Percentiles rank a stretch among this genome's conserved stretches.
Evolutionary conservation across 1,140 invertebrate species (phyloP).

Genomic region (Hypothenemus hampei): DNA sequence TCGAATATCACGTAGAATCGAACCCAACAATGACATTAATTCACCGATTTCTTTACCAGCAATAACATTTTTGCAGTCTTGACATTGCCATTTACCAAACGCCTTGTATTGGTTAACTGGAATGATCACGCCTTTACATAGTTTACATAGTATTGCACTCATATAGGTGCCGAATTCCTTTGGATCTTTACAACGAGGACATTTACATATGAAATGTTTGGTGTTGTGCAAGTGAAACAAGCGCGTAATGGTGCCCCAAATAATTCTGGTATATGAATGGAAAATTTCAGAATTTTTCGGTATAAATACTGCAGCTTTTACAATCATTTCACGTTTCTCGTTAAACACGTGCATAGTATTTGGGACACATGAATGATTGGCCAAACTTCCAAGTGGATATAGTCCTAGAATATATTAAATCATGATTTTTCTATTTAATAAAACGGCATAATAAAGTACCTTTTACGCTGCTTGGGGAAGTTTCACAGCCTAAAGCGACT

Average conservation of each 20-base stretch:
- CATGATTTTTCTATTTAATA: background rate
- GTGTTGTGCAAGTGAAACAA: conserved; percentile 61
- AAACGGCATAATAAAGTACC: conserved; percentile 34
- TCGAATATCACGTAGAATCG: conserved; percentile 46
- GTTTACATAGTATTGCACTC: conserved; percentile 49
- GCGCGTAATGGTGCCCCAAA: conserved; percentile 67
- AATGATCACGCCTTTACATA: conserved; percentile 44
- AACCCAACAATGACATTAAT: conserved; percentile 33
- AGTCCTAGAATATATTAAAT: conserved; percentile 45
- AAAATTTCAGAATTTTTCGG: conserved; percentile 61
- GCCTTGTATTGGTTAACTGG: conserved; percentile 48
- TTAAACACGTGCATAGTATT: conserved; percentile 68
- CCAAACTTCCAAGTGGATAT: conserved; percentile 65
- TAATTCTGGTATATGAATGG: conserved; percentile 64
- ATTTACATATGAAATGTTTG: conserved; percentile 71
- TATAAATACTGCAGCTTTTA: conserved; percentile 60
- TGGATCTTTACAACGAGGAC: conserved; percentile 57
- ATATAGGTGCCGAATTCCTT: conserved; percentile 50
- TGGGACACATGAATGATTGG: conserved; percentile 71
- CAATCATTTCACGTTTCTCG: conserved; percentile 53
- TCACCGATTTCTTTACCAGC: conserved; percentile 45
- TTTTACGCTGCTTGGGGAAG: conserved; percentile 50
- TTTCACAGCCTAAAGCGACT: conserved; percentile 49
- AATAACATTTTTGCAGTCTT: conserved; percentile 47
- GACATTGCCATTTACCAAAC: conserved; percentile 48